These are phyloP conservation scores for Rhyacophila brunnea DNA, from an alignment of 1,140 invertebrate genomes.

Conservation along the genomic window DNA sequence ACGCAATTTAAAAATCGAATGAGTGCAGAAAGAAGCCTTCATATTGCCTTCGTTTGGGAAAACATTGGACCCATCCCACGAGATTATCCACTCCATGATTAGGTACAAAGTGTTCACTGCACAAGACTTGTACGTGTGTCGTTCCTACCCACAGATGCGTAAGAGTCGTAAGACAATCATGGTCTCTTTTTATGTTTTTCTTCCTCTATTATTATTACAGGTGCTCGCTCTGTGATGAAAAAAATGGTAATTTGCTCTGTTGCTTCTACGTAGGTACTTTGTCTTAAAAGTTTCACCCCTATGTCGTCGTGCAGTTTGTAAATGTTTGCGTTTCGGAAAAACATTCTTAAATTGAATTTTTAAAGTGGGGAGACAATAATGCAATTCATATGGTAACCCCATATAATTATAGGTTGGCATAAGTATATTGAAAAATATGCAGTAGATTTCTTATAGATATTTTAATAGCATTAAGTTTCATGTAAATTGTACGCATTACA, in stretches of 20 bases:
- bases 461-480: too few species aligned
- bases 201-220: slow-evolving; percentile 19
- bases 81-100: not conserved
- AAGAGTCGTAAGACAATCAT: not conserved
- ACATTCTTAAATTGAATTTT: too few species aligned
- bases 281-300: slow-evolving; percentile 2
- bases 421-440: too few species aligned
- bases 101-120: not conserved
- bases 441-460: too few species aligned
- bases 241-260: slow-evolving; percentile 22
- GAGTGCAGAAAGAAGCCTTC: slow-evolving; percentile 1
- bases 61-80: not conserved
- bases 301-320: not conserved
- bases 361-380: not conserved
- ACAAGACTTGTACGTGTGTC: not conserved
- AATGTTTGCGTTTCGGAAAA: too few species aligned
- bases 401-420: too few species aligned
- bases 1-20: slow-evolving; percentile 15
- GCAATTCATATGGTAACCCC: too few species aligned
- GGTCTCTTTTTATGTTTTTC: slow-evolving; percentile 5
- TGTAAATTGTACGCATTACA: too few species aligned
- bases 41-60: slow-evolving; percentile 5
- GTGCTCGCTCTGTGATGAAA: slow-evolving; percentile 22
- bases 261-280: not conserved
- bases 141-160: not conserved